Evolutionary conservation across 2,888 invertebrate species (phyloP).

Genomic region (Platypus cylindrus): DNA sequence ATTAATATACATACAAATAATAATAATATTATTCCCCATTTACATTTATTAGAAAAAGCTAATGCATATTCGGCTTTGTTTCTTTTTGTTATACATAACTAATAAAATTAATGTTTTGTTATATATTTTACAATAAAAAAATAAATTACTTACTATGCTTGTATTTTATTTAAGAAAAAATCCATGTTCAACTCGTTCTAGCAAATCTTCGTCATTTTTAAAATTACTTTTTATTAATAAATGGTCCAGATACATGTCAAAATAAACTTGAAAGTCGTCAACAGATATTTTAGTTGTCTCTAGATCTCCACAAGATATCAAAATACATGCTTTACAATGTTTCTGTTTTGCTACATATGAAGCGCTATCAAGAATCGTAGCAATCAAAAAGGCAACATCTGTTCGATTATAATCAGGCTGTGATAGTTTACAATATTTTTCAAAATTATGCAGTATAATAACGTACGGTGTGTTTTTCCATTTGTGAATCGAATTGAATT

Average conservation of each 20-base stretch:
- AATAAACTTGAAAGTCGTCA: constrained; percentile 20
- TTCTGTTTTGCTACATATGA: constrained; percentile 21
- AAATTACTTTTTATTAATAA: constrained; percentile 11
- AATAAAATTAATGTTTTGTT: constrained; percentile 1
- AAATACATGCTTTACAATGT: constrained; percentile 12
- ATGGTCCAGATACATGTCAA: constrained; percentile 24
- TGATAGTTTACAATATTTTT: constrained; percentile 23
- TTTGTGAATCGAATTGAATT: constrained; percentile 28
- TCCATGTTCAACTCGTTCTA: neutral
- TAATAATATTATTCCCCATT: too few species aligned
- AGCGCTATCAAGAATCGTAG: constrained; percentile 25
- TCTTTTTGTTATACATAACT: neutral
- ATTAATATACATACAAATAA: too few species aligned
- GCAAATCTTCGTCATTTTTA: neutral
- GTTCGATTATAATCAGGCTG: constrained; percentile 16
- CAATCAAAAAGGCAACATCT: constrained; percentile 22
- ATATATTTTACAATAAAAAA: constrained; percentile 2
- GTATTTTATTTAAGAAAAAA: constrained; percentile 1
- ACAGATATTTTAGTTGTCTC: constrained; percentile 4
- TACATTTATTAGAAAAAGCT: too few species aligned
- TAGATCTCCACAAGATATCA: constrained; percentile 11
- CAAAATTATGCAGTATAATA: constrained; percentile 26
- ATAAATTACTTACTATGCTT: constrained; percentile 1
- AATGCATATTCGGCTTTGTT: too few species aligned
- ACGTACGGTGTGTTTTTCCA: constrained; percentile 27